Evolutionary conservation across 2,888 invertebrate species (phyloP), one percentile per base, ranked within the genome.

Genomic region (Antheraea assamensis): DNA sequence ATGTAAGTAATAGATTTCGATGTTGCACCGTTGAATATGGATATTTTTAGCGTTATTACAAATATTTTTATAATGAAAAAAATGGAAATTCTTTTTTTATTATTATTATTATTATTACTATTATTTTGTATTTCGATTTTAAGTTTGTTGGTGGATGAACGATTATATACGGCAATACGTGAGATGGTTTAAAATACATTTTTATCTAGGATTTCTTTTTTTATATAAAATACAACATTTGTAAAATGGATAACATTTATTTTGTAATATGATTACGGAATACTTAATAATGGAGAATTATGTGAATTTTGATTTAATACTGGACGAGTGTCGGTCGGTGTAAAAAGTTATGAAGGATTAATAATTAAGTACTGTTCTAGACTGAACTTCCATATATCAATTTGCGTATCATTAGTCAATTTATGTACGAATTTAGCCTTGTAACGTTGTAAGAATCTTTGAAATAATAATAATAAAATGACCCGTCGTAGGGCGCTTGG

Each of bases 31-130:
- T 91, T 91, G 85, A 85, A 88, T 86, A 85, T 87, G 85, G 81
- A 90, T 90, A 90, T 88, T 91, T 87, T 91, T 90, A 91, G 90
- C 87, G 89, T 92, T 92, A 91, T 89, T 90, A 90, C 88, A 68
- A 30, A 90, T 92, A 92, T 92, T 92, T 92, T 92, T 92, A 90
- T 91, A 91, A 87, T 82, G 81, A 88, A 89, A 88, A 89, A 89
- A 85, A 84, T 84, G 82, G 85, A 87, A 87, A 85, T 79, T 74
- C 80, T 77, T 85, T 88, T 84, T 85, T 86, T 83, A n/a, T 87
- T 87, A 85, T 85, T 85, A 66, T 66, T 61, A 27, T 85, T 88
- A 84, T 85, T 86, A 83, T 87, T 87, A 85, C 84, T 85, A 64
- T 64, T 35, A 68, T 66, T 83, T 85, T 83, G 77, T 86, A 84